These are phyloP conservation scores for Pangasianodon gigas DNA, from an alignment of 2,113 vertebrate genomes.

Conservation along the genomic window DNA sequence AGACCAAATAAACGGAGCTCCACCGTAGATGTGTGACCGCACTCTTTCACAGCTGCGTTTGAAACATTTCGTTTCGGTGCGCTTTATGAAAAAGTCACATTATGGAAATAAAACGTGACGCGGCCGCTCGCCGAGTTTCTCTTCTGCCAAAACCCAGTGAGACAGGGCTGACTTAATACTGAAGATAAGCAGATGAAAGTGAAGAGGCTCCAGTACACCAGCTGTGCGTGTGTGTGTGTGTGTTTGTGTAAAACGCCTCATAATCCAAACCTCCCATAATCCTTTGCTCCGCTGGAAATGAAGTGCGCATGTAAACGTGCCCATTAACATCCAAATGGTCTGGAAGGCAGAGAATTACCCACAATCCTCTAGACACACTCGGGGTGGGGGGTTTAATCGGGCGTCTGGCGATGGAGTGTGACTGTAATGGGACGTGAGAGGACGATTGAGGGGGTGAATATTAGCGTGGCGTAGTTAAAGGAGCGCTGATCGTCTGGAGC, in stretches of 20 bases:
- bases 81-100: constrained; percentile 42
- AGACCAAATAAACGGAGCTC: neutral
- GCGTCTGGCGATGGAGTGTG: neutral
- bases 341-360: constrained; percentile 47
- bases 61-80: neutral
- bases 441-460: neutral
- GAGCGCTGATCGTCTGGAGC: neutral
- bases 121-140: neutral
- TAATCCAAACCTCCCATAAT: constrained; percentile 35
- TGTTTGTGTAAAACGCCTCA: neutral
- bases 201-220: neutral
- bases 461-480: neutral
- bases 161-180: neutral
- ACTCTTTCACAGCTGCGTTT: neutral
- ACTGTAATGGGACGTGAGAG: neutral
- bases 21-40: neutral
- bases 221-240: neutral
- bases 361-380: constrained; percentile 27
- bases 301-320: constrained; percentile 30
- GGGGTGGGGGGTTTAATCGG: constrained; percentile 21
- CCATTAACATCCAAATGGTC: constrained; percentile 52
- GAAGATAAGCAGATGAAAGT: neutral
- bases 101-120: constrained; percentile 26
- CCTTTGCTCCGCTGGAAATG: constrained; percentile 28
- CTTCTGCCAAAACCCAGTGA: neutral